Percentiles rank a stretch among this genome's conserved stretches.
Conservation (phyloP, 2,113 vertebrate genomes). For the Syrrhaptes paradoxus region DNA sequence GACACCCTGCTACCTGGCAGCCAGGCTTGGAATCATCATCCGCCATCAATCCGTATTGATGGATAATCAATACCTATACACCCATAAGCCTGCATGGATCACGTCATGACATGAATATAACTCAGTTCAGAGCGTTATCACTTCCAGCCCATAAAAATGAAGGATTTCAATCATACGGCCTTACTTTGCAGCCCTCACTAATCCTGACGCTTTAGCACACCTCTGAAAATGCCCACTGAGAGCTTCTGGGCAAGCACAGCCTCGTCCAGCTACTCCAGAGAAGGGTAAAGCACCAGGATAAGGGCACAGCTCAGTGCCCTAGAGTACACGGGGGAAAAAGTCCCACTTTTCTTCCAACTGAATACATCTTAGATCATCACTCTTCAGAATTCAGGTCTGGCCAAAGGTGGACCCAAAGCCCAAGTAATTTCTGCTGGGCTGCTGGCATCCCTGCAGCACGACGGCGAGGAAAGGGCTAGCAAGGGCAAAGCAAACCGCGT, state of each 20-base stretch:
- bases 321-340: neutral
- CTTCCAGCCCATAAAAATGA: constrained; percentile 37
- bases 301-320: neutral
- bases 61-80: constrained; percentile 4
- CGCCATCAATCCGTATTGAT: constrained; percentile 1
- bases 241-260: neutral
- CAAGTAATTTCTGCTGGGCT: neutral
- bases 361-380: neutral
- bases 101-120: neutral
- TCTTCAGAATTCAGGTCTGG: neutral
- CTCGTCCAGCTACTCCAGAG: neutral
- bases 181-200: neutral
- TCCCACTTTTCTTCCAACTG: neutral
- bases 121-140: constrained; percentile 12
- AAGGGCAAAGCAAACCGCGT: neutral
- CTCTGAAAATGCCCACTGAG: neutral
- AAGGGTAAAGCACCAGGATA: neutral
- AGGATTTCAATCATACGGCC: neutral
- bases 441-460: neutral
- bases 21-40: constrained; percentile 6
- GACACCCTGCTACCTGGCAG: neutral
- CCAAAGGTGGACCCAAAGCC: neutral
- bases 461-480: neutral
- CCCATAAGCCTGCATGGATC: neutral
- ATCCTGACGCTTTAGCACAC: neutral